Evolutionary conservation across 2,113 vertebrate genomes (phyloP), one percentile per base, ranked within the genome.

Genomic region (Vimba vimba): DNA sequence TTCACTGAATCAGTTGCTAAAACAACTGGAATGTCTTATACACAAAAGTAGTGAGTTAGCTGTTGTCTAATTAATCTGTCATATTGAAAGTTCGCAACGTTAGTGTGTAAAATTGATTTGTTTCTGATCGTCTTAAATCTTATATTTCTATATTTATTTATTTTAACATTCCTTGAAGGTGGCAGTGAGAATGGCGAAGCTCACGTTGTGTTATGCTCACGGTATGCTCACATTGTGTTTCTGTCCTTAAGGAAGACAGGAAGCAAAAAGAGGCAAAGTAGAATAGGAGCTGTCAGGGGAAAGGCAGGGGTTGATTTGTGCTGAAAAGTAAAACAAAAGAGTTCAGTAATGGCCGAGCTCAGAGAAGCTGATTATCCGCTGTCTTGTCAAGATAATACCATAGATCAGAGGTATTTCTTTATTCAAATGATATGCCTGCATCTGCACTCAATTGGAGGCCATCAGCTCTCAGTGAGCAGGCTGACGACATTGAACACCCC

Each of bases 291-390:
- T 90, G 85, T 84, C 86, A 88, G 57, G 71, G 33, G 79, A 80
- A 57, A 89, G 84, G 78, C 84, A 87, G 66, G 86, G 78, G 85
- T 83, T 89, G 88, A 90, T 90, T 82, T 88, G 87, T 85, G 74
- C 85, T 90, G 86, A 88, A 87, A 89, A 84, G 87, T 88, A 89
- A 90, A 89, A 90, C 88, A 89, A 90, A 83, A 80, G 86, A 86
- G 82, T 81, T 81, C n/a, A 84, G 77, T 86, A 87, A 89, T 87
- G 86, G 87, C 78, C 75, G 36, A 76, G 81, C 86, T 90, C 80
- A 71, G 83, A 87, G 82, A 36, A 80, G 79, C 89, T 90, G 88
- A 89, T 88, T 90, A 90, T 90, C 88, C 74, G 74, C 83, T 89
- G 79, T 79, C 87, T 89, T 91, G 87, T 91, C 88, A 87, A 86